These are phyloP conservation scores for Streblospio benedicti DNA, from an alignment of 1,140 invertebrate species.

Conservation along the genomic window DNA sequence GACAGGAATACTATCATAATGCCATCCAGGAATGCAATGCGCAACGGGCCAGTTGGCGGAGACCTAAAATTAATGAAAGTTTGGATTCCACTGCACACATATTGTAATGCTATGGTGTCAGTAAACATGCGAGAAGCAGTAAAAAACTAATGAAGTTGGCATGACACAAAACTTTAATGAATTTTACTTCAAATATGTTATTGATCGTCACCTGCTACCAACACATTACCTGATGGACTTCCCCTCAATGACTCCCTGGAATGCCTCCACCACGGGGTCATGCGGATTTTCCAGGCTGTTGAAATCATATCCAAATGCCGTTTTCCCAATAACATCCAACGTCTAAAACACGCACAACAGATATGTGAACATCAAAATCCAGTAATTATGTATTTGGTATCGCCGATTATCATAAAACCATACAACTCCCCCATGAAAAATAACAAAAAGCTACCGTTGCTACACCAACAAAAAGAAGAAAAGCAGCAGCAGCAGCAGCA, in stretches of 20 bases:
- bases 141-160: too few relatives aligned
- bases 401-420: background rate
- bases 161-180: too few relatives aligned
- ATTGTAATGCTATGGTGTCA: too few relatives aligned
- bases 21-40: too few relatives aligned
- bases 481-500: background rate
- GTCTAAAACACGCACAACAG: background rate
- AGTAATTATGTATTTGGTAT: background rate
- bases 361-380: background rate
- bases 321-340: constrained; percentile 12
- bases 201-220: too few relatives aligned
- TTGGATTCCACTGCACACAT: too few relatives aligned
- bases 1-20: too few relatives aligned
- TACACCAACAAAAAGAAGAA: background rate
- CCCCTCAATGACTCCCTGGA: constrained; percentile 1
- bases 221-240: too few relatives aligned
- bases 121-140: too few relatives aligned
- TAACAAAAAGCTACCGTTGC: background rate
- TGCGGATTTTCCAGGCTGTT: constrained; percentile 9
- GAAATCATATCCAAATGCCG: constrained; percentile 12
- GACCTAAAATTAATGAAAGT: too few relatives aligned
- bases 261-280: background rate
- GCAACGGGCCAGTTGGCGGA: too few relatives aligned
- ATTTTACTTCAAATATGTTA: too few relatives aligned
- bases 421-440: background rate